These are phyloP conservation scores for Leptinotarsa rubiginosa DNA, from an alignment of 2,888 invertebrate genomes.

Conservation along the genomic window DNA sequence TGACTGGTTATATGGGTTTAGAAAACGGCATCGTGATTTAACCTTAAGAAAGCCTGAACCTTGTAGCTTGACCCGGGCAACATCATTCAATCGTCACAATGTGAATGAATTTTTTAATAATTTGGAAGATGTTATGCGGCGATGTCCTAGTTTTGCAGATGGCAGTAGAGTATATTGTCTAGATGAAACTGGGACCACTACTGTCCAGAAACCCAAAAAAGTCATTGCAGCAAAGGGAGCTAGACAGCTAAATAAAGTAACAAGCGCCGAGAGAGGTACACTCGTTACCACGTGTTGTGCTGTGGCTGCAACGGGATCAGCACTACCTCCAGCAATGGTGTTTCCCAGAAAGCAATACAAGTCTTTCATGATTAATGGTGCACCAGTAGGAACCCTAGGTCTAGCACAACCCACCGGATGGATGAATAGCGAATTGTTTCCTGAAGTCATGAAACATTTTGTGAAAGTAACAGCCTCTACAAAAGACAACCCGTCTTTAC, in stretches of 20 bases:
- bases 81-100: conserved; percentile 47
- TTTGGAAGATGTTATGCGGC: conserved; percentile 30
- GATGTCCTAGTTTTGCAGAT: conserved; percentile 35
- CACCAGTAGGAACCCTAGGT: conserved; percentile 55
- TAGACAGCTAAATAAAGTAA: conserved; percentile 45
- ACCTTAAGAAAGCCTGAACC: too few species aligned
- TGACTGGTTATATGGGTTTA: conserved; percentile 40
- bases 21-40: too few species aligned
- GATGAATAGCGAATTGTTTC: conserved; percentile 34
- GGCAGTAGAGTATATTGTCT: conserved; percentile 45
- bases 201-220: conserved; percentile 31
- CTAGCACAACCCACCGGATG: conserved; percentile 33
- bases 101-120: conserved; percentile 42
- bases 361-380: neutral
- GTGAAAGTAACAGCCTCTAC: conserved; percentile 38
- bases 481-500: conserved; percentile 53
- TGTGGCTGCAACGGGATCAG: conserved; percentile 54
- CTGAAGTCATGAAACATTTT: conserved; percentile 56
- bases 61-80: conserved; percentile 42
- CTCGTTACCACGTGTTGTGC: conserved; percentile 58
- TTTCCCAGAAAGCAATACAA: neutral
- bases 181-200: conserved; percentile 48
- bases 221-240: conserved; percentile 37
- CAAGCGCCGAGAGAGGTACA: conserved; percentile 54
- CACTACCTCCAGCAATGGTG: conserved; percentile 27